Evolutionary conservation across 2,113 vertebrate species (phyloP), one percentile per base, ranked within the genome.

Genomic region (Ceyx margarethae): DNA sequence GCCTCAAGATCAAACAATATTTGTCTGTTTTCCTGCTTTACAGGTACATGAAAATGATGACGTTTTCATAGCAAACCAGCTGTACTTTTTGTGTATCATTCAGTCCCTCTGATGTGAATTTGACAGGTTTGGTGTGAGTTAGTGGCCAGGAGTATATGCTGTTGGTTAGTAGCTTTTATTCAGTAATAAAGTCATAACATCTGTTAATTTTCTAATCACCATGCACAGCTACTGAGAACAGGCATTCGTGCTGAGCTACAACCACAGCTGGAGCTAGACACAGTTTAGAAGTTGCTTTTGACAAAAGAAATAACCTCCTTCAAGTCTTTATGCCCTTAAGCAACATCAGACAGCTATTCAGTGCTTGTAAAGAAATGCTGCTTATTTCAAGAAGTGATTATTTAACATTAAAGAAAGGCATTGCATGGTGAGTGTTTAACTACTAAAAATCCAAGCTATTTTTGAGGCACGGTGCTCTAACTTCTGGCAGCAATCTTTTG

Each of bases 211-310:
- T n/a, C 57, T 86, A 94, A 80, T 94, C 88, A 33, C 14, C 40
- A 21, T 60, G n/a, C 48, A 50, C 57, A 89, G 87, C 93, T 95
- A 86, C 71, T 90, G 90, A 97, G 95, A 95, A 94, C 85, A 87
- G 81, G 42, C 81, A 79, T 81, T 92, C 50, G 21, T 91, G 80
- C 69, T 46, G 35, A 74, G 79, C 90, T 90, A 46, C 68, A 79
- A 91, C 75, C 42, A 68, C 71, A 92, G 61, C 25, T 42, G 61
- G 25, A 95, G 85, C 65, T 67, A 94, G 77, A 37, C 40, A 51
- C 77, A 64, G 89, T 89, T 90, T 65, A 58, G 11, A 91, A 89
- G 90, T 88, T 87, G 29, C 20, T 91, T 94, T 89, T 46, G 48
- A 90, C 29, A 82, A 81, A 95, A 85, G 84, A 77, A 93, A 89